A percentile compares a stretch with the other conserved stretches of the same genome.
phyloP scores from a whole-genome alignment of 2,797 vertebrate species.

The Staurois parvus region DNA sequence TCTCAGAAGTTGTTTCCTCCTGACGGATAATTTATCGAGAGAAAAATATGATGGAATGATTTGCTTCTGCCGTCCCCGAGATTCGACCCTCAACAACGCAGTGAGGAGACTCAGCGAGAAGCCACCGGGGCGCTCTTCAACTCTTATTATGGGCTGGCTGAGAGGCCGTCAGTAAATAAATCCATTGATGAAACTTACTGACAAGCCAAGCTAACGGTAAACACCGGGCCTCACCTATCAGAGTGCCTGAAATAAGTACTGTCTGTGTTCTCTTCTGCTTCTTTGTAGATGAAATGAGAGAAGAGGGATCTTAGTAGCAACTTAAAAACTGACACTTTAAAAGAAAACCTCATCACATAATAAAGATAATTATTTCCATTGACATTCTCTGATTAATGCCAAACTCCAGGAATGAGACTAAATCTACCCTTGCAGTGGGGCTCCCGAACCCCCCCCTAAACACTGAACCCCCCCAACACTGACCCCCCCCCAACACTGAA shows the following conservation, averaged over 20 bases:
- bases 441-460: too few relatives aligned
- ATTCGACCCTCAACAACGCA: neutral
- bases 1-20: constrained; percentile 65
- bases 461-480: too few relatives aligned
- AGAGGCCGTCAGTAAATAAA: constrained; percentile 7
- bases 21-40: constrained; percentile 64
- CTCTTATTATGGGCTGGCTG: constrained; percentile 6
- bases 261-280: neutral
- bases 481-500: too few relatives aligned
- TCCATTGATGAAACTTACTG: neutral
- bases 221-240: neutral
- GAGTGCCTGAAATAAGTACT: neutral
- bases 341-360: too few relatives aligned
- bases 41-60: constrained; percentile 60
- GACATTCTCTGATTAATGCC: too few relatives aligned
- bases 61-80: constrained; percentile 21
- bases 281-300: too few relatives aligned
- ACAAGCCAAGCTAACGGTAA: neutral
- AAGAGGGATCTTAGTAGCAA: too few relatives aligned
- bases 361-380: too few relatives aligned
- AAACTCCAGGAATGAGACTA: too few relatives aligned
- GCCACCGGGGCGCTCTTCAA: constrained; percentile 4
- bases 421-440: too few relatives aligned
- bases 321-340: too few relatives aligned
- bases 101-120: constrained; percentile 10